phyloP scores from a whole-genome alignment of 2,888 invertebrate species.

The Azorinus chamasolen region DNA sequence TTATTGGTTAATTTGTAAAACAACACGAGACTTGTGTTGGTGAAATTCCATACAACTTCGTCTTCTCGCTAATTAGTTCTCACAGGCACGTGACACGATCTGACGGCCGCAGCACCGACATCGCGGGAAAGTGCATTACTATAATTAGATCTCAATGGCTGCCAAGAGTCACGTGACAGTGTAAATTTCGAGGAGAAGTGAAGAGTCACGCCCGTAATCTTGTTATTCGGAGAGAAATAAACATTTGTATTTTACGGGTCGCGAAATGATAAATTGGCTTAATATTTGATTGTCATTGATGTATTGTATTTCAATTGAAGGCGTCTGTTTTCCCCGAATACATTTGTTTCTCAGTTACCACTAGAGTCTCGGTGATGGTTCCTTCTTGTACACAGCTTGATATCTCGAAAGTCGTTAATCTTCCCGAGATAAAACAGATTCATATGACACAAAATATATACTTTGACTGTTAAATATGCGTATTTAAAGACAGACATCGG shows the following conservation, averaged over 20 bases:
- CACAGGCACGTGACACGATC: slow-evolving; percentile 18
- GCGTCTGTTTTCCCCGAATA: not conserved
- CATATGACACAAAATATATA: too few relatives aligned
- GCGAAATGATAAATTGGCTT: slow-evolving; percentile 21
- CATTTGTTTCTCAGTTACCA: too few relatives aligned
- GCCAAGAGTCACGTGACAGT: slow-evolving; percentile 29
- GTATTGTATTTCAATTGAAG: slow-evolving; percentile 17
- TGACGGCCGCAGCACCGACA: slow-evolving; percentile 11
- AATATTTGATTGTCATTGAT: slow-evolving; percentile 24
- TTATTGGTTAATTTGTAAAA: too few relatives aligned
- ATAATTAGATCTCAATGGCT: slow-evolving; percentile 51
- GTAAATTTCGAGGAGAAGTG: slow-evolving; percentile 35
- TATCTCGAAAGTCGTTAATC: too few relatives aligned
- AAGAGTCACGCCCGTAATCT: slow-evolving; percentile 38
- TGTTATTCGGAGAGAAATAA: slow-evolving; percentile 34
- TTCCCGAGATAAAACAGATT: too few relatives aligned
- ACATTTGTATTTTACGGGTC: slow-evolving; percentile 36
- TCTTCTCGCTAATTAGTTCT: slow-evolving; percentile 14
- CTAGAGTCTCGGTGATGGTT: too few relatives aligned
- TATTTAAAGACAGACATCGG: too few relatives aligned
- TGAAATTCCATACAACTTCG: too few relatives aligned
- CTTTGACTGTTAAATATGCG: too few relatives aligned
- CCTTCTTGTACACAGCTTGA: too few relatives aligned
- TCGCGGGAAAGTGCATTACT: slow-evolving; percentile 58
- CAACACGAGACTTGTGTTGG: too few relatives aligned